Base-by-base conservation (phyloP, 2,888 invertebrate genomes). In the Sicus ferrugineus region DNA sequence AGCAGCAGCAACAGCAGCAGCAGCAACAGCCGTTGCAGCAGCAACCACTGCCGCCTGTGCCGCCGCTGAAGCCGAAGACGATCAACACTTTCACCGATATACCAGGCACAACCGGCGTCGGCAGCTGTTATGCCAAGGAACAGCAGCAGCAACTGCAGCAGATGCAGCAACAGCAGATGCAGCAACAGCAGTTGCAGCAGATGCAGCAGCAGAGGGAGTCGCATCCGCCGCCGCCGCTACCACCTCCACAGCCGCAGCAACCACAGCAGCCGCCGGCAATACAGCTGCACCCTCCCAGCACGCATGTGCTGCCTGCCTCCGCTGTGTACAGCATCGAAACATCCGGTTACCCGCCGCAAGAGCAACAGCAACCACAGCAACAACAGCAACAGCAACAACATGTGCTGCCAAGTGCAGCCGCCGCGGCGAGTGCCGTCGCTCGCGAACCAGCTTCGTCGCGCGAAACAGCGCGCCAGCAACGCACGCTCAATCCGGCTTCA, bases 311-410 rank as follows among this genome's bases (percentile, higher is more conserved):
- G 74, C 83, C 83, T n/a, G 79, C 85, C 14, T 83, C 85, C 19
- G 80, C 81, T 11, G 85, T 85, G 1, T 85, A 85, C 70, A 86
- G 85, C 74, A 85, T 85, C 64, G 85, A 86, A 74, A 83, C 84
- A 65, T 78, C 80, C 4, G 77, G 73, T 48, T 80, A 80, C 72
- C 77, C 73, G 42, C 75, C 73, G 21, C 73, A 72, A 26, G 73
- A 70, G n/a, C 73, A 71, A 30, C 74, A 71, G 21, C 72, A 70
- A 42, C 67, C 50, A n/a, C 68, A 70, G 23, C 73, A 72, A n/a
- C 65, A 67, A 5, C 75, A 73, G 23, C 73, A 72, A 26, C 73
- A 68, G 68, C 67, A 67, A 26, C 73, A 72, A n/a, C 78, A 68
- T 74, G 78, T 46, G 9, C 46, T 21, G 26, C 77, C 77, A 31